phyloP scores from a whole-genome alignment of 2,888 invertebrate species.

The Mechanitis mazaeus region DNA sequence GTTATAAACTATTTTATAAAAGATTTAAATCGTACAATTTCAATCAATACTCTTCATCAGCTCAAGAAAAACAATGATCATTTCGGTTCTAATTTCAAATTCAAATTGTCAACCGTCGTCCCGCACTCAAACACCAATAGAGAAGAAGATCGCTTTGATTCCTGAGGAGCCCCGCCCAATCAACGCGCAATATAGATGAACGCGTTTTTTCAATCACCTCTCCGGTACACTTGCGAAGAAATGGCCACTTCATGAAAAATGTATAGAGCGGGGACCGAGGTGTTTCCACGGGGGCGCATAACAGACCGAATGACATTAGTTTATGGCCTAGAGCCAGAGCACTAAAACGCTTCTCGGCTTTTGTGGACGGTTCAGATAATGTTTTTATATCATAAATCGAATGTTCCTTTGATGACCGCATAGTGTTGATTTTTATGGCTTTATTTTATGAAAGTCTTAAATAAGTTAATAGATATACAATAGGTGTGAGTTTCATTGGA shows the following conservation, averaged over 20 bases:
- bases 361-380: constrained; percentile 20
- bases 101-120: constrained; percentile 27
- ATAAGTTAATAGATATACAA: not conserved
- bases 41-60: not conserved
- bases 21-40: not conserved
- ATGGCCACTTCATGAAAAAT: constrained; percentile 69
- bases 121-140: constrained; percentile 26
- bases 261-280: constrained; percentile 48
- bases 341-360: not conserved
- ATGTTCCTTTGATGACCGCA: constrained; percentile 10
- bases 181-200: constrained; percentile 55
- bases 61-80: constrained; percentile 13
- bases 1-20: too few relatives aligned
- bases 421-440: constrained; percentile 9
- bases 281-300: constrained; percentile 48
- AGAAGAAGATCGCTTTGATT: constrained; percentile 32
- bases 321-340: constrained; percentile 53
- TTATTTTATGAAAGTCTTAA: not conserved
- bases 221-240: constrained; percentile 41
- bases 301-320: constrained; percentile 66
- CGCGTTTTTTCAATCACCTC: constrained; percentile 67
- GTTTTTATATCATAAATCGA: constrained; percentile 22
- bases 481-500: not conserved
- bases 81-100: constrained; percentile 32
- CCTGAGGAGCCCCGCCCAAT: constrained; percentile 40